A percentile compares a stretch with the other conserved stretches of the same genome.
Evolutionary conservation across 2,888 invertebrate genomes (phyloP).

Genomic region (Andricus quercusramuli): DNA sequence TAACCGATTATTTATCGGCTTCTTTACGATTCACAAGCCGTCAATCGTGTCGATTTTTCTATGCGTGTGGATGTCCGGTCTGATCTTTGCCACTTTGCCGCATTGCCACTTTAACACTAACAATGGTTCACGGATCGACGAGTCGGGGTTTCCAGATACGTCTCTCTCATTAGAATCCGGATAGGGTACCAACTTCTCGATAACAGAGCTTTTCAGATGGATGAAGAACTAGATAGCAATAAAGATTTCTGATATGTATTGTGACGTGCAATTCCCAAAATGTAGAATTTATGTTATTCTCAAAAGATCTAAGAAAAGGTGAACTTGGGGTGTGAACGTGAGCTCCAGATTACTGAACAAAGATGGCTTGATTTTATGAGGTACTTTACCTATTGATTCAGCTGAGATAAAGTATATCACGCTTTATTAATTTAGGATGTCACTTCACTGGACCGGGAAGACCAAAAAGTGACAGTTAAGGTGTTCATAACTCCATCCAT

Average conservation of each 20-base stretch:
- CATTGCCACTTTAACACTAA: background rate
- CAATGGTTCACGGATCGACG: constrained; percentile 31
- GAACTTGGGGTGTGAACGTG: too few species aligned
- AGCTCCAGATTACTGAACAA: too few species aligned
- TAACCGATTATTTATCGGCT: background rate
- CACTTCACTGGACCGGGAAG: too few species aligned
- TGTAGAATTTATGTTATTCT: background rate
- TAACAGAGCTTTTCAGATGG: background rate
- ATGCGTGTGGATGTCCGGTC: background rate
- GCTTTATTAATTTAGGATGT: too few species aligned
- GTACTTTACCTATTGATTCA: too few species aligned
- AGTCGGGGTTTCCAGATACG: background rate
- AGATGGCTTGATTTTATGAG: too few species aligned
- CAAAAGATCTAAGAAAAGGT: background rate
- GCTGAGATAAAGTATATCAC: too few species aligned
- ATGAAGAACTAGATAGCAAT: background rate
- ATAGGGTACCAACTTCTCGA: background rate
- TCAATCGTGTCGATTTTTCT: constrained; percentile 9
- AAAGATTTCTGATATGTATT: background rate
- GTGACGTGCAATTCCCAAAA: background rate
- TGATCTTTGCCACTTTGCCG: background rate
- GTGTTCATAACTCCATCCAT: too few species aligned
- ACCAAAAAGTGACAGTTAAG: too few species aligned
- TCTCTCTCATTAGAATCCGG: background rate
- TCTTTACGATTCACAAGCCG: background rate